Evolutionary conservation across 2,113 vertebrate genomes (phyloP), one percentile per base, ranked within the genome.

Genomic region (Morphnarchus princeps): DNA sequence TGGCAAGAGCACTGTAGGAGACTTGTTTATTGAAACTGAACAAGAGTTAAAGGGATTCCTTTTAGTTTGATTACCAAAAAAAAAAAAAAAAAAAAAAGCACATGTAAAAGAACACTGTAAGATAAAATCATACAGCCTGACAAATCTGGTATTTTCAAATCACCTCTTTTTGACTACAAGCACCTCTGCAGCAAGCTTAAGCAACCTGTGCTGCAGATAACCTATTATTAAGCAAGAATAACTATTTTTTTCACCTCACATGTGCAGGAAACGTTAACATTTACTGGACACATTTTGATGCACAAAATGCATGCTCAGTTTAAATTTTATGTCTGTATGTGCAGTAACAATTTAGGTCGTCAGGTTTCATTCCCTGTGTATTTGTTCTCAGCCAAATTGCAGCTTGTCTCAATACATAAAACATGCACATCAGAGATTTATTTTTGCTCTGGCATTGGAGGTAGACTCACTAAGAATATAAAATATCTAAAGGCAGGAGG

Each of bases 401-500:
- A 79, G 73, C 45, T 71, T 58, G 86, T 47, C 80, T 81, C 82
- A 62, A 93, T 86, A 93, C 36, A 70, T 59, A 93, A 96, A 96
- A 81, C 45, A 76, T 14, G 11, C 57, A 94, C 2, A 0, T 62
- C 67, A 70, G 55, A 90, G 77, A 84, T 94, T 72, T 82, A 77
- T 77, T 95, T 96, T 81, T 87, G 52, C 47, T 84, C 52, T 78
- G 55, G 78, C 85, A 83, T 3, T 92, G 59, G 50, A 91, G 78
- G 50, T 17, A 85, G 63, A 84, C 58, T 81, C 77, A 63, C 42
- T 9, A n/a, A 61, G 89, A 90, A 78, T 58, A 32, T 59, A 70
- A 93, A 91, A 82, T 28, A 95, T 26, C 76, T 93, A 36, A 70
- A 89, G 69, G 76, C 58, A 96, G 76, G 90, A 78, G 40, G 77